Base-by-base conservation (phyloP, 2,113 vertebrate genomes). In the Hippocampus barbouri region DNA sequence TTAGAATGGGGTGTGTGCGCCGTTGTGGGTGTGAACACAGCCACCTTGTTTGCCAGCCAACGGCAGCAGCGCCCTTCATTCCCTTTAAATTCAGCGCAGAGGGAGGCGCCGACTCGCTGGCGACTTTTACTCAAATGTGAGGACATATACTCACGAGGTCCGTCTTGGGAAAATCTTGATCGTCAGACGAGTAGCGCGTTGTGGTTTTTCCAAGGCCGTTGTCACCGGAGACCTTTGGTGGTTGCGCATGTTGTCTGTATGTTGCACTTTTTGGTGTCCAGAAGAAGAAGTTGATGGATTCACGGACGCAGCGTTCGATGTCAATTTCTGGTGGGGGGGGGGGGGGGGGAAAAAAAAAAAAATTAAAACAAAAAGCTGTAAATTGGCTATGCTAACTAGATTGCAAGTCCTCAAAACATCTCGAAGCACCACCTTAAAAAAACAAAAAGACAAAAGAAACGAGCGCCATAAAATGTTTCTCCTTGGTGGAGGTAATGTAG, bases 191-290 rank as follows among this genome's bases (percentile, higher is more conserved):
- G 69, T 94, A 94, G 82, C 90, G 94, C 25, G 92, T 80, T 12
- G 87, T 15, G 0, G 93, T 79, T 83, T 86, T 90, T 8, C 91
- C 87, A 0, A 93, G n/a, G 57, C 75, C 90, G 73, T 81, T 78
- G 60, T 89, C 87, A 0, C 92, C 90, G 0, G 78, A 4, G 0
- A 81, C 82, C 68, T 93, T 95, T 0, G 92, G 87, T 0, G 93
- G 93, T 59, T 98, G 97, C 10, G 97, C 97, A 0, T 96, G 96
- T 2, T 98, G 97, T 57, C 97, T 79, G 78, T 94, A 98, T 0
- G 97, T 99, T 18, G 96, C 94, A 11, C 97, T 98, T 86, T 96
- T 98, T 0, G 97, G 97, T 0, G 94, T 97, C 95, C 96, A 98
- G 85, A 96, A 95, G 81, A 99, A 99, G 43, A 98, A 93, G 87